Conservation (phyloP, 2,888 invertebrate genomes). For the Idaea dimidiata region DNA sequence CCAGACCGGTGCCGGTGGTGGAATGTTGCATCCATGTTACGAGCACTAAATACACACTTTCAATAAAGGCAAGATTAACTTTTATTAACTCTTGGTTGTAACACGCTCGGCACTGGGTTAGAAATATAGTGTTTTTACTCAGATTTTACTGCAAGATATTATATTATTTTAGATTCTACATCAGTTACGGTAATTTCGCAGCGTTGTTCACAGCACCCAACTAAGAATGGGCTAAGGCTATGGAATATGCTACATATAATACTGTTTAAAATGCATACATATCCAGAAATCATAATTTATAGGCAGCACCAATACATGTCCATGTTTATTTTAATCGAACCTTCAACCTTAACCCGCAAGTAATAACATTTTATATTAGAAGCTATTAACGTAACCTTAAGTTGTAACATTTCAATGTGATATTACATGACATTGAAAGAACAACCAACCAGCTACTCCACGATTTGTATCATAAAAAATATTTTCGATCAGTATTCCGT, state of each 20-base stretch:
- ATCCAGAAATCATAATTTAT: no score
- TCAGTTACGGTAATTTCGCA: no score
- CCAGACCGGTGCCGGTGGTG: conserved; percentile 23
- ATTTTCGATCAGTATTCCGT: neutral
- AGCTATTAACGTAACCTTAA: no score
- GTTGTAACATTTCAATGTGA: neutral
- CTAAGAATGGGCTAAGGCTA: no score
- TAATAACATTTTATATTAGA: no score
- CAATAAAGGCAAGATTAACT: neutral
- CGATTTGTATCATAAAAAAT: conserved; percentile 1
- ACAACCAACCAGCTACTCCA: neutral
- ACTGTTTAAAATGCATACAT: no score
- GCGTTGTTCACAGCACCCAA: no score
- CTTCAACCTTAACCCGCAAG: no score
- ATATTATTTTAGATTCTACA: no score
- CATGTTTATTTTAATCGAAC: no score
- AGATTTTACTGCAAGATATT: neutral
- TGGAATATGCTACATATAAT: no score
- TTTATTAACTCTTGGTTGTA: neutral
- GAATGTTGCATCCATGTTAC: conserved; percentile 19
- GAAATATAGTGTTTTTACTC: neutral
- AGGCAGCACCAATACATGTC: no score
- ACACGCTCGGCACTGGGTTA: neutral
- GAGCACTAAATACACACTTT: neutral
- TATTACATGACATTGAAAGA: neutral